These are phyloP conservation scores for Dryoscopus gambensis DNA, from an alignment of 2,113 vertebrate genomes.

Conservation along the genomic window DNA sequence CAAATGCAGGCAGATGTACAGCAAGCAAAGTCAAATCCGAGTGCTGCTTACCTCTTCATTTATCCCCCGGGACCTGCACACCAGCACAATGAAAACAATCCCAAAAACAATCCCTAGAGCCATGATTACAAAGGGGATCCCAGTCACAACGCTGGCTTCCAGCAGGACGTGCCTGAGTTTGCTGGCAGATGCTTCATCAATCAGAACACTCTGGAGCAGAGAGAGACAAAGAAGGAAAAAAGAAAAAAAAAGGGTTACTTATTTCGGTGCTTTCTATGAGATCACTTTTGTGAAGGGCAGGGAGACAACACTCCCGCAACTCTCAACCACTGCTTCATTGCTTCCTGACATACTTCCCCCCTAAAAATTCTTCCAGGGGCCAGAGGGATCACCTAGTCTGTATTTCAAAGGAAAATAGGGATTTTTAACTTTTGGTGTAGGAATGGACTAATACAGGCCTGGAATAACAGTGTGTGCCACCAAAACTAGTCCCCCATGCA, in stretches of 20 bases:
- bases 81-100: conserved; percentile 78
- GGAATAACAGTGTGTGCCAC: background rate
- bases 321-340: background rate
- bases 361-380: background rate
- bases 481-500: background rate
- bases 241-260: background rate
- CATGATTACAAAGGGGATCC: conserved; percentile 88
- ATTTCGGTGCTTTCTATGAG: background rate
- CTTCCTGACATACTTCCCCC: background rate
- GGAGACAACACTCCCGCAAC: background rate
- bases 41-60: conserved; percentile 77
- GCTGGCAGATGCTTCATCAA: conserved; percentile 80
- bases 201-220: conserved; percentile 79
- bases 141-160: conserved; percentile 75
- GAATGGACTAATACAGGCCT: background rate
- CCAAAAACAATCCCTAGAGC: conserved; percentile 83
- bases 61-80: conserved; percentile 75
- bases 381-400: background rate
- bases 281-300: background rate
- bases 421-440: background rate
- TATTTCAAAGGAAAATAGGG: background rate
- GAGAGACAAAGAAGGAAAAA: background rate
- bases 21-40: background rate
- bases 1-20: background rate
- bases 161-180: conserved; percentile 71